These are phyloP conservation scores for Eunapius fragilis DNA, from an alignment of 37 sponge, comb jelly and placozoan species.

Conservation along the genomic window DNA sequence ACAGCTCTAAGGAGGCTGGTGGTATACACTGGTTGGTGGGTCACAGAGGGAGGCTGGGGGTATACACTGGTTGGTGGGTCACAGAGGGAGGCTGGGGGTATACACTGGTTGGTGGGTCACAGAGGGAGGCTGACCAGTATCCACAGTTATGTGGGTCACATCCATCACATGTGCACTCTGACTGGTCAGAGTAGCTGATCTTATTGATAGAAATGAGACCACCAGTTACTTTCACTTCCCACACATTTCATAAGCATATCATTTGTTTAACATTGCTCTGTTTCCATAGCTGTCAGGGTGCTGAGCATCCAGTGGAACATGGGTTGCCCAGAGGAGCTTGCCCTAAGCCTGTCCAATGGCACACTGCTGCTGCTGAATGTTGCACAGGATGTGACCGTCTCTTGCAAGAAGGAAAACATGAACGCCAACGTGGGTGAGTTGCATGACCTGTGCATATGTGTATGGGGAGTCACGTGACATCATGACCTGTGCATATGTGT, in stretches of 20 bases:
- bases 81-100: too few relatives aligned
- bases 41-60: too few relatives aligned
- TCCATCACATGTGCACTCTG: too few relatives aligned
- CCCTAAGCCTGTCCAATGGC: conserved; percentile 38
- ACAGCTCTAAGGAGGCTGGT: too few relatives aligned
- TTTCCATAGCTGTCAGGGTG: conserved; percentile 32
- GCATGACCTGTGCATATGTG: background rate
- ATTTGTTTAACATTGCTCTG: background rate
- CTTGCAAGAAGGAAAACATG: background rate
- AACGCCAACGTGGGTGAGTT: conserved; percentile 40
- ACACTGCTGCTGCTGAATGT: conserved; percentile 23
- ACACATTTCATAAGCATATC: too few relatives aligned
- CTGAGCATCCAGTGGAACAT: conserved; percentile 54
- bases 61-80: background rate
- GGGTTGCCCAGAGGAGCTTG: conserved; percentile 19
- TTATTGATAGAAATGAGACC: background rate
- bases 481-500: too few relatives aligned
- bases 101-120: too few relatives aligned
- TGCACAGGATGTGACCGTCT: conserved; percentile 15
- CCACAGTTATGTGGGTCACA: too few relatives aligned
- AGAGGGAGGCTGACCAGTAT: too few relatives aligned
- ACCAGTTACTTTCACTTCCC: too few relatives aligned
- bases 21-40: background rate
- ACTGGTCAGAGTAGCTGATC: too few relatives aligned
- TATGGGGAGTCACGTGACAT: too few relatives aligned